Conservation (phyloP, 2,113 vertebrate species). For the Noctilio leporinus region DNA sequence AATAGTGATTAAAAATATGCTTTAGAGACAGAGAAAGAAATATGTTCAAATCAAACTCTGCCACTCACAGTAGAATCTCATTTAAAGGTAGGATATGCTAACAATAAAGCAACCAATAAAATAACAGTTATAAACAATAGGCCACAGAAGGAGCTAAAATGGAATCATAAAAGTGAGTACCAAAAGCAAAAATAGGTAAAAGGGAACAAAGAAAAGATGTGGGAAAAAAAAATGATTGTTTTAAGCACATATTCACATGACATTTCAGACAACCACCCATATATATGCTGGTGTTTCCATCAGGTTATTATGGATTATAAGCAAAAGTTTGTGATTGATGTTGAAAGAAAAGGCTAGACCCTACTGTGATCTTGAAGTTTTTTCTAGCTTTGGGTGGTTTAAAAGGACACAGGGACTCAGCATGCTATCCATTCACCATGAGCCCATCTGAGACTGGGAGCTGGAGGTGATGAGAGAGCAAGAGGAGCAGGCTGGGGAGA, state of each 20-base stretch:
- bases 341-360: neutral
- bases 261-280: neutral
- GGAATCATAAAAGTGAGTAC: neutral
- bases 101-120: neutral
- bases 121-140: neutral
- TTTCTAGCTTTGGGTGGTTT: neutral
- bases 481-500: neutral
- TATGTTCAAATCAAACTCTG: neutral
- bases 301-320: too few species aligned
- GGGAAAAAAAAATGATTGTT: neutral
- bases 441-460: neutral
- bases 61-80: neutral
- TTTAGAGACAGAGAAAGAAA: neutral
- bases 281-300: neutral
- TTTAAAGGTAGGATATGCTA: neutral
- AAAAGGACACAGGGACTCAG: neutral
- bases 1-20: neutral
- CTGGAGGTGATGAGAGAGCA: neutral
- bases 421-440: neutral
- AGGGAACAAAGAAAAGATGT: neutral
- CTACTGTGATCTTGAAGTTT: neutral
- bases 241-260: neutral
- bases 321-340: neutral
- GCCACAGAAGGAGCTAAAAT: neutral
- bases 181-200: neutral